Evolutionary conservation across 1,140 invertebrate species (phyloP).

Genomic region (Dendrolimus punctatus): DNA sequence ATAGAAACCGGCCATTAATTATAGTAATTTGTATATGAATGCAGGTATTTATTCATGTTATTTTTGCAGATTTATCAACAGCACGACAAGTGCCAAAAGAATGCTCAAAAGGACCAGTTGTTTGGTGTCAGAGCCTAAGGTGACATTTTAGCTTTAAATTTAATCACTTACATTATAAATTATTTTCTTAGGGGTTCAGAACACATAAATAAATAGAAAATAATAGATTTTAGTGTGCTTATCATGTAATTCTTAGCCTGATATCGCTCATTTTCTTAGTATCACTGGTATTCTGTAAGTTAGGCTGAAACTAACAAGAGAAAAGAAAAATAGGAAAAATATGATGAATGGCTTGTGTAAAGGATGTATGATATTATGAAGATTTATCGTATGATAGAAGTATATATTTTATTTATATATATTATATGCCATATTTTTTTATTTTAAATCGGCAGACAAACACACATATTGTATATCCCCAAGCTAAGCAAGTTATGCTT

Average conservation of each 20-base stretch:
- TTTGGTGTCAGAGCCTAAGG: constrained; percentile 57
- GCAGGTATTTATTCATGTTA: constrained; percentile 7
- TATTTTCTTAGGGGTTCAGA: neutral
- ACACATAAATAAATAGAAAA: too few relatives aligned
- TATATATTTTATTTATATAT: too few relatives aligned
- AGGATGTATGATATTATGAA: too few relatives aligned
- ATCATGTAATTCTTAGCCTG: too few relatives aligned
- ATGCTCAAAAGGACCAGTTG: constrained; percentile 51
- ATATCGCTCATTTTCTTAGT: neutral
- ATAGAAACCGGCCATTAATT: neutral
- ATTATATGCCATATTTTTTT: too few relatives aligned
- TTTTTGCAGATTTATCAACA: constrained; percentile 42
- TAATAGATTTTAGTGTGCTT: too few relatives aligned
- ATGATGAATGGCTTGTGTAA: too few relatives aligned
- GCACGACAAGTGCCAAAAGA: constrained; percentile 55
- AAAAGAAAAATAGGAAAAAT: too few relatives aligned
- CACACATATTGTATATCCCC: too few relatives aligned
- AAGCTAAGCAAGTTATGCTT: too few relatives aligned
- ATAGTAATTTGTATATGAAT: neutral
- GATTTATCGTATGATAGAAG: too few relatives aligned
- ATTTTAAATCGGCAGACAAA: too few relatives aligned
- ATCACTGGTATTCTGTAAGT: neutral
- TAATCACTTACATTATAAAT: neutral
- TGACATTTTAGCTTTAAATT: constrained; percentile 21
- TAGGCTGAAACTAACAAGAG: neutral